These are phyloP conservation scores for Ginglymostoma cirratum DNA, from an alignment of 2,113 vertebrate genomes.

Conservation along the genomic window DNA sequence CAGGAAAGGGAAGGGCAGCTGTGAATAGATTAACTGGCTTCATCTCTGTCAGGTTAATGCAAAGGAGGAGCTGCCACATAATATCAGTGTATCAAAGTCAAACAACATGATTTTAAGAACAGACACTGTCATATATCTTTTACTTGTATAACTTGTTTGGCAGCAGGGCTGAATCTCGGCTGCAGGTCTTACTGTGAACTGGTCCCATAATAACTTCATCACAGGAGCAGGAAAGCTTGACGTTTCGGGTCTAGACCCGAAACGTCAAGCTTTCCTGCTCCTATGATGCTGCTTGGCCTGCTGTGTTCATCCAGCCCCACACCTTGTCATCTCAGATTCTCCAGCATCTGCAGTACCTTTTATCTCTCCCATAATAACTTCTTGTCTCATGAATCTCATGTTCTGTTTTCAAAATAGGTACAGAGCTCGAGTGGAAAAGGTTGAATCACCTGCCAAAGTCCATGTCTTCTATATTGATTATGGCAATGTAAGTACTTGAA, in stretches of 20 bases:
- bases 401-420: slow-evolving; percentile 64
- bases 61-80: not conserved
- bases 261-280: no score
- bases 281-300: no score
- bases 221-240: no score
- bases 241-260: no score
- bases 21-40: not conserved
- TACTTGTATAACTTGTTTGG: slow-evolving; percentile 4
- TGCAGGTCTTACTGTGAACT: not conserved
- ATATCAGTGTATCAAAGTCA: not conserved
- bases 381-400: not conserved
- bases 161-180: not conserved
- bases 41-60: not conserved
- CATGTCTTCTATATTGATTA: slow-evolving; percentile 97
- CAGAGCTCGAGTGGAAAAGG: slow-evolving; percentile 86
- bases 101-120: not conserved
- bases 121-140: not conserved
- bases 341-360: no score
- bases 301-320: no score
- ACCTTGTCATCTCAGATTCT: no score
- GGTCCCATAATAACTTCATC: not conserved
- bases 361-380: not conserved
- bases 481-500: slow-evolving; percentile 76
- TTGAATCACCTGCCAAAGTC: slow-evolving; percentile 75
- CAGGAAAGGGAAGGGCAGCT: not conserved